phyloP scores from a whole-genome alignment of 35 echinoderm and acorn worm species.

The Ophioderma brevispina region DNA sequence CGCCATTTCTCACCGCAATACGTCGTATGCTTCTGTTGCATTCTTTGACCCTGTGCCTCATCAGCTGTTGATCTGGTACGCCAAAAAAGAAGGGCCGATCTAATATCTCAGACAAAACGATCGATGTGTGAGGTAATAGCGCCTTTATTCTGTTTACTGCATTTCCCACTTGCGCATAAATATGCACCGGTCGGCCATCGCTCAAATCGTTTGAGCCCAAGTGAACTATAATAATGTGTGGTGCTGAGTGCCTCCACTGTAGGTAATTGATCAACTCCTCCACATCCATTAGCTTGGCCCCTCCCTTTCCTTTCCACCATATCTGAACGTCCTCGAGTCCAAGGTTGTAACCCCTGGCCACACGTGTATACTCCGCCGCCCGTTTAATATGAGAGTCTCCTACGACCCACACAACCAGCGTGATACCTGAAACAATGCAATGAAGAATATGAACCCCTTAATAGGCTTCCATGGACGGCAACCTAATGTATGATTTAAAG shows the following conservation, averaged over 20 bases:
- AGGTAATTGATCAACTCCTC: not conserved
- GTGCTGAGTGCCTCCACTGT: not conserved
- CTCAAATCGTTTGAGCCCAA: not conserved
- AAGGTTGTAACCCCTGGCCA: not conserved
- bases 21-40: not conserved
- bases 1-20: not conserved
- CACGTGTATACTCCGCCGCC: not conserved
- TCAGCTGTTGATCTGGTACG: not conserved
- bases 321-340: not conserved
- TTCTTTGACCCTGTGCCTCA: not conserved
- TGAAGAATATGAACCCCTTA: not conserved
- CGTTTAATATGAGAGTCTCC: not conserved
- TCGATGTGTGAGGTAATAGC: not conserved
- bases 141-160: not conserved
- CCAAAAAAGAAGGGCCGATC: not conserved
- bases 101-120: not conserved
- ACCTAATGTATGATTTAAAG: slow-evolving; percentile 27
- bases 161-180: not conserved
- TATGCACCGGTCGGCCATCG: not conserved
- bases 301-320: not conserved
- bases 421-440: not conserved
- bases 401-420: not conserved
- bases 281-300: not conserved
- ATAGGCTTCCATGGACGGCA: too few species aligned
- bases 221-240: not conserved